phyloP scores from a whole-genome alignment of 2,888 invertebrate genomes.

The Aricia artaxerxes region DNA sequence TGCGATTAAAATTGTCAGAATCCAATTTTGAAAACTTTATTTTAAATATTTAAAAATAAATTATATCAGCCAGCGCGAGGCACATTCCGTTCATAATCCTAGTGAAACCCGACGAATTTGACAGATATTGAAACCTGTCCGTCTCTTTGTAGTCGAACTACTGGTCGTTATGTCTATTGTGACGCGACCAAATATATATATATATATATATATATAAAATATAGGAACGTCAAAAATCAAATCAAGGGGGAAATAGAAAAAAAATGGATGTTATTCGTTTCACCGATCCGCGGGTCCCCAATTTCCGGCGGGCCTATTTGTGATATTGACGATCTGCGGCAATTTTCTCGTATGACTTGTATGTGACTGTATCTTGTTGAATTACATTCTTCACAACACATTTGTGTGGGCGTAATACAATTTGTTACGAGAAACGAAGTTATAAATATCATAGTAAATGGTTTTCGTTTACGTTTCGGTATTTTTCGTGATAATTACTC shows the following conservation, averaged over 20 bases:
- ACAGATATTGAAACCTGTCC: too few species aligned
- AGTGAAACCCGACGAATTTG: too few species aligned
- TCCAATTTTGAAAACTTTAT: too few species aligned
- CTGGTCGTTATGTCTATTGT: too few species aligned
- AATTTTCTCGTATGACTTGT: conserved; percentile 41
- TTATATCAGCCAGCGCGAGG: too few species aligned
- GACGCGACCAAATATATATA: too few species aligned
- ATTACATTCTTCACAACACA: conserved; percentile 11
- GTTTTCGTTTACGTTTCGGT: not conserved
- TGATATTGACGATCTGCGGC: conserved; percentile 47
- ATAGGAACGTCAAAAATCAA: not conserved
- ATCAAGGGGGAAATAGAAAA: conserved; percentile 44
- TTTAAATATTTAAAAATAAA: too few species aligned
- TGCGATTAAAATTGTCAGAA: too few species aligned
- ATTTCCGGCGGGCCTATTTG: conserved; percentile 54
- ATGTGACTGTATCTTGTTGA: conserved; percentile 17
- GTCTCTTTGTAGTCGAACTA: too few species aligned
- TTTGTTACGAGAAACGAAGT: not conserved
- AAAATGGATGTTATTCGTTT: conserved; percentile 62
- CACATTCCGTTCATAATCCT: too few species aligned
- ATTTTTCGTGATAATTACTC: not conserved
- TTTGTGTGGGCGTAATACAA: conserved; percentile 9
- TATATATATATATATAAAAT: too few species aligned
- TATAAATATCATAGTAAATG: conserved; percentile 3
- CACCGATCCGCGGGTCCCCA: conserved; percentile 54